Evolutionary conservation across 2,797 vertebrate species (phyloP).

Genomic region (Malurus leucopterus): DNA sequence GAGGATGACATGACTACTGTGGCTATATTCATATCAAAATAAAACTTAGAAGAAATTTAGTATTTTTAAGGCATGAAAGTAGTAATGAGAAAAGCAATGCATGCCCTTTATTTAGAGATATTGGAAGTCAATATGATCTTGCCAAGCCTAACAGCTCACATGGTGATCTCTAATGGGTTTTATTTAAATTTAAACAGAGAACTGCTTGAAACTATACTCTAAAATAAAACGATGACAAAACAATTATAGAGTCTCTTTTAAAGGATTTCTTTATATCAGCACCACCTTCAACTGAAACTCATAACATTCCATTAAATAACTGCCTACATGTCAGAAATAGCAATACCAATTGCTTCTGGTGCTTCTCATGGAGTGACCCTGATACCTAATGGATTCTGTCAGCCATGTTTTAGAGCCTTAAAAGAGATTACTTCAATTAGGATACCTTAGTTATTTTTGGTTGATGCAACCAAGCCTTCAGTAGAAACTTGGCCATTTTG

Average conservation of each 20-base stretch:
- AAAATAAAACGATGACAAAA: neutral
- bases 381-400: neutral
- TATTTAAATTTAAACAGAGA: neutral
- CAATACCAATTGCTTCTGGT: neutral
- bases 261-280: neutral
- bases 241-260: neutral
- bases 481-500: neutral
- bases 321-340: neutral
- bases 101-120: neutral
- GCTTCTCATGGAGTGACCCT: neutral
- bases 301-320: neutral
- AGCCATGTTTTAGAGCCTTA: neutral
- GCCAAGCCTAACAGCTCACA: neutral
- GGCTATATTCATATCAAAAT: neutral
- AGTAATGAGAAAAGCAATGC: neutral
- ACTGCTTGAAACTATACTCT: neutral
- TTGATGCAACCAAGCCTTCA: neutral
- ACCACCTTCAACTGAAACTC: neutral
- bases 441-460: neutral
- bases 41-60: neutral
- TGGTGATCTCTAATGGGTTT: neutral
- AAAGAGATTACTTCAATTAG: neutral
- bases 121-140: neutral
- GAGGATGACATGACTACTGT: neutral
- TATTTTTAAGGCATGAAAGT: neutral